Evolutionary conservation across 2,113 vertebrate genomes (phyloP).

Genomic region (Mugil cephalus): DNA sequence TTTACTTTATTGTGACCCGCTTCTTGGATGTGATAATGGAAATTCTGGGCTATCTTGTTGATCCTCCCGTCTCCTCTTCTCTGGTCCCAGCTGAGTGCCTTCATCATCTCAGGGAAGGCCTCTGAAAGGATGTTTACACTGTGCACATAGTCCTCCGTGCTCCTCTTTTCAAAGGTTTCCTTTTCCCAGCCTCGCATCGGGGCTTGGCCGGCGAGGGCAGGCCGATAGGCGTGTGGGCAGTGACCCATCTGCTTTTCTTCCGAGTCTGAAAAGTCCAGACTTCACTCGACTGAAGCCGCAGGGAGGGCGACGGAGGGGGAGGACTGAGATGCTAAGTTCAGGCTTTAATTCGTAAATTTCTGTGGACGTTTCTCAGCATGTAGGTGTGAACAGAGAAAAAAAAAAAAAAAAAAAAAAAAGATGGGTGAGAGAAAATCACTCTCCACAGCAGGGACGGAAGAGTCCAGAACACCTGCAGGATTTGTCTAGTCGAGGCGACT

Average conservation of each 20-base stretch:
- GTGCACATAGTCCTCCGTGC: constrained; percentile 52
- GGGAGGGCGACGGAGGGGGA: constrained; percentile 38
- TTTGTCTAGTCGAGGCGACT: constrained; percentile 51
- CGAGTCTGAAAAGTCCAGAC: constrained; percentile 66
- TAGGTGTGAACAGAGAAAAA: constrained; percentile 41
- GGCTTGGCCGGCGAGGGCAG: constrained; percentile 53
- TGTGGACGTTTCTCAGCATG: constrained; percentile 53
- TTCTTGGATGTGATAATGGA: constrained; percentile 66
- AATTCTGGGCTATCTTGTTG: constrained; percentile 56
- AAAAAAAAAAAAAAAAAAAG: constrained; percentile 21
- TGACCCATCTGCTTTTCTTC: constrained; percentile 63
- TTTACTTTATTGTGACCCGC: constrained; percentile 68
- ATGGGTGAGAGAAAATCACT: constrained; percentile 50
- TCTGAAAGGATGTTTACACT: constrained; percentile 73
- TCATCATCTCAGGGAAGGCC: constrained; percentile 62
- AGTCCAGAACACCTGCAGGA: constrained; percentile 58
- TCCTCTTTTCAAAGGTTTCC: constrained; percentile 54
- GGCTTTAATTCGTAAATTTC: constrained; percentile 76
- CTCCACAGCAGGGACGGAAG: constrained; percentile 48
- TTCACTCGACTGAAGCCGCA: constrained; percentile 59
- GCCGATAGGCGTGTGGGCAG: constrained; percentile 54
- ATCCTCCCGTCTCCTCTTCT: constrained; percentile 32
- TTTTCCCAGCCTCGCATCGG: constrained; percentile 53
- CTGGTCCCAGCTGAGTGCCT: constrained; percentile 64
- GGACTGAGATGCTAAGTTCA: constrained; percentile 54